A percentile compares a stretch with the other conserved stretches of the same genome.
phyloP scores from a whole-genome alignment of 1,140 invertebrate species.

The Bombus sibiricus region DNA sequence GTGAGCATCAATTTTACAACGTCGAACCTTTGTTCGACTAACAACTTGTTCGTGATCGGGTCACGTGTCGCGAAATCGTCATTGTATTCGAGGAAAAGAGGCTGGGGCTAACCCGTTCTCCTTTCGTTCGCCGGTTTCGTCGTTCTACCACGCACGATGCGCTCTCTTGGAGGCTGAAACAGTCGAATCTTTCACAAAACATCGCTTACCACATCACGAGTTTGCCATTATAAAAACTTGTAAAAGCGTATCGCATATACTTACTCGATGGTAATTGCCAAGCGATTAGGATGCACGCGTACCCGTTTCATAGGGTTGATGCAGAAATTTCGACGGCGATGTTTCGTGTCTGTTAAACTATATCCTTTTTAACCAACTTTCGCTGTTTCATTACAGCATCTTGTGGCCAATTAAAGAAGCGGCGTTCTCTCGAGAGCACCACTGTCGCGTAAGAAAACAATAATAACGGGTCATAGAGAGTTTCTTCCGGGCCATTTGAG shows the following conservation, averaged over 20 bases:
- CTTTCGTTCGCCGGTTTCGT: constrained; percentile 13
- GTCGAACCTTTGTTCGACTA: background rate
- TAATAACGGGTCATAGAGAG: constrained; percentile 16
- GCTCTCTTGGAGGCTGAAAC: background rate
- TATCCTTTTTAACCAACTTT: constrained; percentile 15
- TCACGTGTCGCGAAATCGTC: constrained; percentile 9
- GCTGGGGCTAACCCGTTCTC: constrained; percentile 10
- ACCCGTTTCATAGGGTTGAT: background rate
- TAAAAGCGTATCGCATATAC: constrained; percentile 32
- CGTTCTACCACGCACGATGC: background rate
- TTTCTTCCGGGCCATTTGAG: constrained; percentile 19
- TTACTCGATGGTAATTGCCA: background rate
- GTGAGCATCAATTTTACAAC: background rate
- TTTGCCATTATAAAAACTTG: background rate
- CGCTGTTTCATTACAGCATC: constrained; percentile 23
- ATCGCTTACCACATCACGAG: background rate
- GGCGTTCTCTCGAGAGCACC: background rate
- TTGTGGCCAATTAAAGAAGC: background rate
- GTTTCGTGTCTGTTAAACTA: background rate
- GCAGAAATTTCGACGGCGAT: background rate
- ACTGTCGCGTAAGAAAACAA: constrained; percentile 9
- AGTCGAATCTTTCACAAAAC: constrained; percentile 14
- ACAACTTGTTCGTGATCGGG: background rate
- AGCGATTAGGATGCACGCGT: constrained; percentile 18
- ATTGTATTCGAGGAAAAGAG: constrained; percentile 22